phyloP scores from a whole-genome alignment of 1,140 invertebrate species.

The Zaprionus africanus region DNA sequence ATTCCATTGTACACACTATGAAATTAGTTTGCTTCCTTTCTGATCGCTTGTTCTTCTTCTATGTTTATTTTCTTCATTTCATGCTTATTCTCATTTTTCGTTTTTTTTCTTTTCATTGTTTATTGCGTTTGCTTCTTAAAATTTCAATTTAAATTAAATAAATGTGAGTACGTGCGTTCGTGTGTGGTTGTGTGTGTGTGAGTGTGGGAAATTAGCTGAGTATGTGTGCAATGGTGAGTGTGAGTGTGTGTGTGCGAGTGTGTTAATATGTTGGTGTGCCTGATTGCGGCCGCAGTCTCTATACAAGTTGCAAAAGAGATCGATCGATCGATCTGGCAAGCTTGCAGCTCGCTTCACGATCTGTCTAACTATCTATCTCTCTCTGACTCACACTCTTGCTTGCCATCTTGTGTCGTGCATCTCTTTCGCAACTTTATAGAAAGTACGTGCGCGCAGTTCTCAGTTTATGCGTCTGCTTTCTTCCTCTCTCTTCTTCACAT shows the following conservation, averaged over 20 bases:
- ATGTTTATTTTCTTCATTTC: slow-evolving; percentile 39
- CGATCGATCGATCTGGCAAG: slow-evolving; percentile 32
- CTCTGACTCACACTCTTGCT: slow-evolving; percentile 6
- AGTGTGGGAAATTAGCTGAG: slow-evolving; percentile 33
- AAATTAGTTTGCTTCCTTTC: slow-evolving; percentile 67
- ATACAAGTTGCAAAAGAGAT: slow-evolving; percentile 81
- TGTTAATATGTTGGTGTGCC: slow-evolving; percentile 41
- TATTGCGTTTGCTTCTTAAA: slow-evolving; percentile 51
- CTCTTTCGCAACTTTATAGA: slow-evolving; percentile 83
- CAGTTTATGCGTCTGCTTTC: slow-evolving; percentile 34
- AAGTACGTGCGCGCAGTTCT: slow-evolving; percentile 70
- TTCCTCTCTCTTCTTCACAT: slow-evolving; percentile 22
- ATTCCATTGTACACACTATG: slow-evolving; percentile 68
- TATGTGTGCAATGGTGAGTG: slow-evolving; percentile 38
- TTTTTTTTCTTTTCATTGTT: slow-evolving; percentile 47
- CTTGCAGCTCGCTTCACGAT: slow-evolving; percentile 31
- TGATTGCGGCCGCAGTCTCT: slow-evolving; percentile 75
- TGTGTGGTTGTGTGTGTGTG: slow-evolving; percentile 33
- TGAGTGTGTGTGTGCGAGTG: slow-evolving; percentile 33
- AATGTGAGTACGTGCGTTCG: slow-evolving; percentile 63
- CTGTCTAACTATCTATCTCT: slow-evolving; percentile 30
- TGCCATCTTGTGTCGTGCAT: slow-evolving; percentile 21
- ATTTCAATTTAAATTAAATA: slow-evolving; percentile 65
- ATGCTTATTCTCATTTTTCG: slow-evolving; percentile 1
- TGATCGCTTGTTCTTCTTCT: slow-evolving; percentile 48